phyloP scores from a whole-genome alignment of 2,797 vertebrate species.

The Allobates femoralis region DNA sequence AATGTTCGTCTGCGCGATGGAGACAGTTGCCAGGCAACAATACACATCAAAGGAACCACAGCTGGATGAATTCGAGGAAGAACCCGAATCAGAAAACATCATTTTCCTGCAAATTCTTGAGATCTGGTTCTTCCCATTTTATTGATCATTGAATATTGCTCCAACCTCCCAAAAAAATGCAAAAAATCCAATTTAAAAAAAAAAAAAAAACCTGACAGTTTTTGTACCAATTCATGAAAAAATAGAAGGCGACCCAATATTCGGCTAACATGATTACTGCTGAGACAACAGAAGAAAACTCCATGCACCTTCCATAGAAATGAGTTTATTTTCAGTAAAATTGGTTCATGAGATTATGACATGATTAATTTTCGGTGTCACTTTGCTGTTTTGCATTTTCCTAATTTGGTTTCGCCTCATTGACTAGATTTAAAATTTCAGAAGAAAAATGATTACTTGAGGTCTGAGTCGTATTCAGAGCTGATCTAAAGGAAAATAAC shows the following conservation, averaged over 20 bases:
- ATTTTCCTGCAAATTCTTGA: slow-evolving; percentile 1
- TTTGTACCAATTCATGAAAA: neutral
- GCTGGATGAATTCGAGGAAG: slow-evolving; percentile 4
- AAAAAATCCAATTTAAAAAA: neutral
- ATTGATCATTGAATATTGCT: neutral
- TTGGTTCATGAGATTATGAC: slow-evolving; percentile 6
- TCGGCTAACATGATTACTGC: neutral
- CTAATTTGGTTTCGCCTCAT: slow-evolving; percentile 6
- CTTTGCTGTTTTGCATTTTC: neutral
- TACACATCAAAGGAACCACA: slow-evolving; percentile 2
- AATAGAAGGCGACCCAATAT: neutral
- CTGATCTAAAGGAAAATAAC: neutral
- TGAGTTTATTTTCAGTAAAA: neutral
- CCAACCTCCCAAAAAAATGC: neutral
- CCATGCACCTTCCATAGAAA: neutral
- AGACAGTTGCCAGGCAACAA: slow-evolving; percentile 23
- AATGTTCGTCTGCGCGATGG: neutral
- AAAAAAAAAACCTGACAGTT: neutral
- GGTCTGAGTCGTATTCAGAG: neutral
- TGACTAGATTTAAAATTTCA: neutral
- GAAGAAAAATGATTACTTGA: neutral
- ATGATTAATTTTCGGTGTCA: neutral
- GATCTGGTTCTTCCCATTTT: neutral
- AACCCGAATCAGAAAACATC: neutral
- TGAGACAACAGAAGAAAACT: neutral